Base-by-base conservation (phyloP, 2,888 invertebrate species). In the Acanthosepion lycidas region DNA sequence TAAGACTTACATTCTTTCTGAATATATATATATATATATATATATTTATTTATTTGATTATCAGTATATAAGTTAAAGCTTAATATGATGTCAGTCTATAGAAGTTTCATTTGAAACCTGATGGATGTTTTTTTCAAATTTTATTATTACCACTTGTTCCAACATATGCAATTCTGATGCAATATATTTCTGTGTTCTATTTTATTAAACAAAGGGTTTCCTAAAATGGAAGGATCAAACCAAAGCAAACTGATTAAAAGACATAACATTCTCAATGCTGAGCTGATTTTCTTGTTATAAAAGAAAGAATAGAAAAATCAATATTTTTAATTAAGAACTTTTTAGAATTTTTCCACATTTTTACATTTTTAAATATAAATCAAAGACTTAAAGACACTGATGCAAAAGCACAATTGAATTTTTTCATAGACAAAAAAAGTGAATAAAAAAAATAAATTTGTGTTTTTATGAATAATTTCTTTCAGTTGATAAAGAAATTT, bases 291-390 rank as follows among this genome's bases (percentile, higher is more conserved):
- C n/a, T 78, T n/a, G 8, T 59, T 59, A 20, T 3, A 20, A 15
- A 59, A 59, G n/a, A 78, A 78, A n/a, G 78, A 78, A 28, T 4
- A 78, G 78, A 78, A n/a, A 78, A 78, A 78, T 78, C 78, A n/a
- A 78, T 78, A n/a, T 78, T 78, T n/a, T 78, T 78, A 78, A 78
- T 78, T 78, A 78, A n/a, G n/a, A 78, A 78, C 18, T 78, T 78
- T 78, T n/a, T 78, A 8, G 28, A 78, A 78, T 78, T n/a, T n/a
- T n/a, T 9, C 42, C 8, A 9, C 0, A 78, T n/a, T 78, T 78
- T n/a, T 78, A n/a, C n/a, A 78, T n/a, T n/a, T 78, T 28, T n/a
- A 78, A 78, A 78, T 78, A 9, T 20, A 59, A 59, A 59, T 51
- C 51, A 51, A 51, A 51, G 51, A 59, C 6, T 59, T 59, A 59